These are phyloP conservation scores for Ophioninae sp. DNA, from an alignment of 2,888 invertebrate species.

Conservation along the genomic window DNA sequence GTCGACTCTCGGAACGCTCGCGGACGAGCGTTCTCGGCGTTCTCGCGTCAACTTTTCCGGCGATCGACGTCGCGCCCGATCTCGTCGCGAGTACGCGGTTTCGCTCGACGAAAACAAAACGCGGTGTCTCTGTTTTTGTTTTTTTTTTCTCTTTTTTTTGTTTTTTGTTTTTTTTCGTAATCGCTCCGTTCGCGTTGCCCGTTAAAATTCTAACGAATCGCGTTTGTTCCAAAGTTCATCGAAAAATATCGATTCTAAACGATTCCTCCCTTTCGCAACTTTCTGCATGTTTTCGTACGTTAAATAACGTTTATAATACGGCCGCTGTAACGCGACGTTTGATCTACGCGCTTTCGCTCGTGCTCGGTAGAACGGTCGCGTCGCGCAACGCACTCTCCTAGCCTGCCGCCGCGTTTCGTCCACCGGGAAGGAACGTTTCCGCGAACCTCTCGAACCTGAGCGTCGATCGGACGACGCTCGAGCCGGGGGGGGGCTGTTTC, in stretches of 20 bases:
- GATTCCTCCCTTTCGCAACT: slow-evolving; percentile 37
- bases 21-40: slow-evolving; percentile 9
- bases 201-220: slow-evolving; percentile 68
- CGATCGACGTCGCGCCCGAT: background rate
- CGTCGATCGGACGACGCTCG: slow-evolving; percentile 14
- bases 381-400: background rate
- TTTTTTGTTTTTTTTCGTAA: too few species aligned
- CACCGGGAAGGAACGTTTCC: background rate
- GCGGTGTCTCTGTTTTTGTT: too few species aligned
- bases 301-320: slow-evolving; percentile 70
- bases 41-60: background rate
- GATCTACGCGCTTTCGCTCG: slow-evolving; percentile 41
- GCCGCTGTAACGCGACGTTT: slow-evolving; percentile 60
- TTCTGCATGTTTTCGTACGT: slow-evolving; percentile 33
- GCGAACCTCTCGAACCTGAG: background rate
- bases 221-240: slow-evolving; percentile 56
- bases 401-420: background rate
- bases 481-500: too few species aligned
- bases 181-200: background rate
- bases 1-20: background rate
- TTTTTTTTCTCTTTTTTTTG: too few species aligned
- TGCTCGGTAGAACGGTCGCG: slow-evolving; percentile 11
- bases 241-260: slow-evolving; percentile 29
- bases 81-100: background rate
- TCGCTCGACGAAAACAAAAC: too few species aligned